Conservation (phyloP, 2,113 vertebrate genomes). For the Eulemur rufifrons region DNA sequence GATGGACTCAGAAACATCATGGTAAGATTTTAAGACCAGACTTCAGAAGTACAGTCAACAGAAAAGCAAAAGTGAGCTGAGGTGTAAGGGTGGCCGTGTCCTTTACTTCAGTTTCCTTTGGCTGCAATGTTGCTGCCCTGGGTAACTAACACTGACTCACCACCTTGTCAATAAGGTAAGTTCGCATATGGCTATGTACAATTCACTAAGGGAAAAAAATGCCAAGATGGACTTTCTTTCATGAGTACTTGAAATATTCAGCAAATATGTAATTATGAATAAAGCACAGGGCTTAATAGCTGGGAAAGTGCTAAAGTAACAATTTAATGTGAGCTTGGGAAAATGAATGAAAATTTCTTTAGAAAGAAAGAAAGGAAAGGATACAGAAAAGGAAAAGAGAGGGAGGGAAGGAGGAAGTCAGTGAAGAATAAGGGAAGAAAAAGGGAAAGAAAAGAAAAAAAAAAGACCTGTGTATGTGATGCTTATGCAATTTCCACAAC, state of each 20-base stretch:
- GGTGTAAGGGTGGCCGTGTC: no score
- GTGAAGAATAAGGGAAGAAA: background rate
- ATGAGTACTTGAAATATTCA: background rate
- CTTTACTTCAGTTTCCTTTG: background rate
- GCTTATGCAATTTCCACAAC: background rate
- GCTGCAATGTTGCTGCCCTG: background rate
- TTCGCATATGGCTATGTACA: background rate
- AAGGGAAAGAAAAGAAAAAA: background rate
- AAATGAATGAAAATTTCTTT: background rate
- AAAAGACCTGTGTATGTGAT: background rate
- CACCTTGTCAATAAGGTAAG: background rate
- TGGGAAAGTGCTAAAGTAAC: background rate
- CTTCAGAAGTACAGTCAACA: background rate
- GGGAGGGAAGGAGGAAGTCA: background rate
- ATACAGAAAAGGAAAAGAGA: background rate
- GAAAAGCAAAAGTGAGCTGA: background rate
- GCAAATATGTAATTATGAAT: background rate
- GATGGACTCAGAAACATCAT: background rate
- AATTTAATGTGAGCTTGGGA: background rate
- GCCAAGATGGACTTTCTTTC: background rate
- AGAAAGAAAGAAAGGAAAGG: background rate
- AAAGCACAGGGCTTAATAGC: background rate
- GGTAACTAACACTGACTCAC: background rate
- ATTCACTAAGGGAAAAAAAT: background rate
- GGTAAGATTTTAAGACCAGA: background rate